Conservation (phyloP, 2,888 invertebrate genomes). For the Cyclophora punctaria region DNA sequence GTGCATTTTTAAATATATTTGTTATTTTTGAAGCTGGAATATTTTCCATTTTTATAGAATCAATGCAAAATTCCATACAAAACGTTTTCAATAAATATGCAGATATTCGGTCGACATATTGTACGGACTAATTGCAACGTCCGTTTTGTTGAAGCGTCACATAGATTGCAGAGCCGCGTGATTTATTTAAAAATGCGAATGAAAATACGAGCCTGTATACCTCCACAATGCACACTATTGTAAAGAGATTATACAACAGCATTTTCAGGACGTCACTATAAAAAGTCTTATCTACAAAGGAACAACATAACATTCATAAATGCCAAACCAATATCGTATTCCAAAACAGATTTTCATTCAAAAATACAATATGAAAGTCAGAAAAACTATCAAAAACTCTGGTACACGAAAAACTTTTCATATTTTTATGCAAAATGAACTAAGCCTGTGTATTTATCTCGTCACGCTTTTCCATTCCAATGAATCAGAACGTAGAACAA, state of each 20-base stretch:
- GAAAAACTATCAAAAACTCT: slow-evolving; percentile 11
- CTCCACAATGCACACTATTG: background rate
- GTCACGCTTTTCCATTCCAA: slow-evolving; percentile 36
- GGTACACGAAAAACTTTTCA: slow-evolving; percentile 17
- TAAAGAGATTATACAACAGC: no score
- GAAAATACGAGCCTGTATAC: slow-evolving; percentile 2
- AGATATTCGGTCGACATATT: slow-evolving; percentile 38
- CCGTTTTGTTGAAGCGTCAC: slow-evolving; percentile 32
- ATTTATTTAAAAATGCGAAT: slow-evolving; percentile 25
- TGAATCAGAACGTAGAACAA: slow-evolving; percentile 38
- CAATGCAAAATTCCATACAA: slow-evolving; percentile 18
- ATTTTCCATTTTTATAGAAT: slow-evolving; percentile 8
- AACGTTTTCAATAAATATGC: slow-evolving; percentile 39
- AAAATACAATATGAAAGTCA: slow-evolving; percentile 1
- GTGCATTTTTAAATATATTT: slow-evolving; percentile 46
- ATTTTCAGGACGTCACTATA: no score
- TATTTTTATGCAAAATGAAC: slow-evolving; percentile 21
- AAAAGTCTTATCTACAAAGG: no score
- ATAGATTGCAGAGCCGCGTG: slow-evolving; percentile 30
- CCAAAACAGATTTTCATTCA: background rate
- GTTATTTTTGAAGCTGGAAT: slow-evolving; percentile 18
- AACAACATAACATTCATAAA: no score
- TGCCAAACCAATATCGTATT: no score
- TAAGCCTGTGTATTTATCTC: slow-evolving; percentile 37
- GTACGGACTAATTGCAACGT: slow-evolving; percentile 41